phyloP scores from a whole-genome alignment of 2,888 invertebrate species.

The Apodemia mormo region DNA sequence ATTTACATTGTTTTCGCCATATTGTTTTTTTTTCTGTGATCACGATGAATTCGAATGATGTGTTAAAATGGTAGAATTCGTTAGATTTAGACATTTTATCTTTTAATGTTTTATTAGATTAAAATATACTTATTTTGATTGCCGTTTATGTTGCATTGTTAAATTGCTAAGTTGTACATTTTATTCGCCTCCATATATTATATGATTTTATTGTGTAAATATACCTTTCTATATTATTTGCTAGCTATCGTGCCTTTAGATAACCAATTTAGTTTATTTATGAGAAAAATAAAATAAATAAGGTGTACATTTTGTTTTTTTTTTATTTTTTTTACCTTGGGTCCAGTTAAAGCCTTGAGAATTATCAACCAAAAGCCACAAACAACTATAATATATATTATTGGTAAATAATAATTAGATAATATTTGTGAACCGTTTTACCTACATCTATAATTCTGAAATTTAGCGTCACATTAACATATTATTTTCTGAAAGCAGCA shows the following conservation, averaged over 20 bases:
- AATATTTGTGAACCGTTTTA: not conserved
- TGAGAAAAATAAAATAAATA: conserved; percentile 72
- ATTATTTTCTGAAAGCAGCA: too few species aligned
- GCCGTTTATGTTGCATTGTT: conserved; percentile 52
- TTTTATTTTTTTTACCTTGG: conserved; percentile 44
- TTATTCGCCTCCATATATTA: conserved; percentile 57
- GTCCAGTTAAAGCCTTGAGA: conserved; percentile 52
- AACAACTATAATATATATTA: not conserved
- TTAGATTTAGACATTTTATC: conserved; percentile 43
- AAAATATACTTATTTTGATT: conserved; percentile 37
- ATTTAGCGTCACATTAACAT: too few species aligned
- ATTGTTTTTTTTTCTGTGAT: conserved; percentile 54
- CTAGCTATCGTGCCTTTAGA: conserved; percentile 68
- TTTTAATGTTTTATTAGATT: conserved; percentile 29
- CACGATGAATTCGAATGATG: conserved; percentile 59
- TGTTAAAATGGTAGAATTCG: conserved; percentile 51
- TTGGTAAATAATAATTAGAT: not conserved
- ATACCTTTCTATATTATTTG: conserved; percentile 65
- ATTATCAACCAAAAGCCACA: conserved; percentile 1
- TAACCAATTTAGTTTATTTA: conserved; percentile 77
- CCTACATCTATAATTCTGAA: too few species aligned
- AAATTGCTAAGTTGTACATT: conserved; percentile 74
- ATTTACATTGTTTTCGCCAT: conserved; percentile 35
- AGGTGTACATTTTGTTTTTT: conserved; percentile 57
- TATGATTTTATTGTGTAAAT: conserved; percentile 72